Percentiles rank a stretch among this genome's conserved stretches.
These are phyloP conservation scores for Trisateles emortualis DNA, from an alignment of 2,888 invertebrate genomes.

Conservation along the genomic window DNA sequence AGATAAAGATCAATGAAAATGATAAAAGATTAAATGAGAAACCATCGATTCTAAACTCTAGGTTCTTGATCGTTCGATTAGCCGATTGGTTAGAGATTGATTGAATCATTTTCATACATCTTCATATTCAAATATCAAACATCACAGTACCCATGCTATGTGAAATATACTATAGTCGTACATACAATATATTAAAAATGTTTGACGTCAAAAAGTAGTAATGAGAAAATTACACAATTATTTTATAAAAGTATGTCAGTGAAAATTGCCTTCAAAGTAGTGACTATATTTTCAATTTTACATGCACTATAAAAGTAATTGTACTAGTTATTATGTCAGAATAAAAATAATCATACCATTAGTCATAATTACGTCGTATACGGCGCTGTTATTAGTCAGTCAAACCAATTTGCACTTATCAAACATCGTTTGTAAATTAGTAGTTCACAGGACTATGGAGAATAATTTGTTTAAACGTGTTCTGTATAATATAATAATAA, in stretches of 20 bases:
- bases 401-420: constrained; percentile 48
- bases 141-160: too few species aligned
- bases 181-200: too few species aligned
- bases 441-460: constrained; percentile 6
- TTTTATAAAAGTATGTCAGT: not conserved
- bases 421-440: constrained; percentile 13
- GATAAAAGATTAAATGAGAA: too few species aligned
- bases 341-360: constrained; percentile 31
- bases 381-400: constrained; percentile 29
- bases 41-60: too few species aligned
- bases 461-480: not conserved
- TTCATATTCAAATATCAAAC: too few species aligned
- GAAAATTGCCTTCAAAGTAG: constrained; percentile 23
- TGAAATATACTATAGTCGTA: too few species aligned
- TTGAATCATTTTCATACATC: too few species aligned
- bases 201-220: too few species aligned
- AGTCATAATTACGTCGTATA: constrained; percentile 30
- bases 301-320: constrained; percentile 20
- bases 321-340: constrained; percentile 30
- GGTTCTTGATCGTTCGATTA: too few species aligned
- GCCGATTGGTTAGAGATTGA: too few species aligned
- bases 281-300: constrained; percentile 29
- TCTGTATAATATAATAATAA: not conserved
- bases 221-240: not conserved
- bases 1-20: too few species aligned